phyloP scores from a whole-genome alignment of 2,888 invertebrate species.

The Temnothorax ravouxi region DNA sequence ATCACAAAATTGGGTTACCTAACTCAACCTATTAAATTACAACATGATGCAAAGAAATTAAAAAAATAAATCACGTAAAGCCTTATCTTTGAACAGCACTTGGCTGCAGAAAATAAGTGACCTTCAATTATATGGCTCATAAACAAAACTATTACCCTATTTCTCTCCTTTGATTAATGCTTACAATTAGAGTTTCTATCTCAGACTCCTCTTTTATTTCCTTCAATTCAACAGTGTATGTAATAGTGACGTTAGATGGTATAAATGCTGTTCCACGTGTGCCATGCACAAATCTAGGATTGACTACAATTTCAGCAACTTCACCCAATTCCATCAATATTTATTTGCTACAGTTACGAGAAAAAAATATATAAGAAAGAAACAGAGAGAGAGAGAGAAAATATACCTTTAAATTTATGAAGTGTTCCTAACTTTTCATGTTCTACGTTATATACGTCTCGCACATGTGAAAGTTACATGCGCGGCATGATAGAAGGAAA shows the following conservation, averaged over 20 bases:
- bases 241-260: conserved; percentile 89
- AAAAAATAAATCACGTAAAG: not conserved
- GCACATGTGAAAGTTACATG: conserved; percentile 32
- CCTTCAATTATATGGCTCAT: not conserved
- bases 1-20: no score
- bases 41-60: conserved; percentile 28
- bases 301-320: conserved; percentile 91
- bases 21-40: not conserved
- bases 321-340: conserved; percentile 95
- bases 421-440: conserved; percentile 27
- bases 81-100: not conserved
- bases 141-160: conserved; percentile 89
- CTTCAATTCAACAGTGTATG: conserved; percentile 91
- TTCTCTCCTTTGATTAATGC: conserved; percentile 90
- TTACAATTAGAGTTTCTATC: conserved; percentile 89
- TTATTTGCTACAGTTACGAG: not conserved
- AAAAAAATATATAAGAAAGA: not conserved
- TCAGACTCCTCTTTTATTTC: conserved; percentile 90
- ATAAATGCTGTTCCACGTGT: conserved; percentile 90
- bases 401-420: conserved; percentile 37
- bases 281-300: conserved; percentile 95
- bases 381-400: not conserved
- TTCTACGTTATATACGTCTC: conserved; percentile 17
- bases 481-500: conserved; percentile 2
- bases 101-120: not conserved